Conservation (phyloP, 2,888 invertebrate species). For the Notodonta dromedarius region DNA sequence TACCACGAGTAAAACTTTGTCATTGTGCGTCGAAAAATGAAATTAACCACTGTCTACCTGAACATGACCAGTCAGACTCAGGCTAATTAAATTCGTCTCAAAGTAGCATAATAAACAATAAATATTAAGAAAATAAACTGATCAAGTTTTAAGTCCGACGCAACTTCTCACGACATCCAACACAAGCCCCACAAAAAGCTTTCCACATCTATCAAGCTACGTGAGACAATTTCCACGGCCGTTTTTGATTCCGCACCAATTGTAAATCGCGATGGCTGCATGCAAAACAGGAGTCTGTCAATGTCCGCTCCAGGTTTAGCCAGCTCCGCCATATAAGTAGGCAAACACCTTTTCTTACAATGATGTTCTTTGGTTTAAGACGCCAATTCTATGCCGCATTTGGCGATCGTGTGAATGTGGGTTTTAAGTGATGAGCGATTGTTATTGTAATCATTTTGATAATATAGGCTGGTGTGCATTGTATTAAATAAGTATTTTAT, state of each 20-base stretch:
- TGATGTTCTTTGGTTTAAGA: constrained; percentile 53
- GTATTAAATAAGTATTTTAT: no score
- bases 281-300: constrained; percentile 60
- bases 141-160: background rate
- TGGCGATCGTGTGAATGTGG: constrained; percentile 38
- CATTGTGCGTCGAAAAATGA: no score
- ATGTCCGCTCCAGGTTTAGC: constrained; percentile 58
- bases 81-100: no score
- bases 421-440: constrained; percentile 20
- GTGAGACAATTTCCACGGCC: constrained; percentile 66
- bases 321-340: constrained; percentile 53
- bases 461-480: background rate
- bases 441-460: background rate
- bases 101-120: no score
- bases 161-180: background rate
- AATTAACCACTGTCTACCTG: no score
- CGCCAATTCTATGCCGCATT: constrained; percentile 51
- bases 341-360: constrained; percentile 52
- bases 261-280: constrained; percentile 60
- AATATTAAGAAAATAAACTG: background rate
- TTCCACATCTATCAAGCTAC: constrained; percentile 32
- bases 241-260: constrained; percentile 65
- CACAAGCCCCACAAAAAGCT: constrained; percentile 6
- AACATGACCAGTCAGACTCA: no score
- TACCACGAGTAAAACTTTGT: no score